Base-by-base conservation (phyloP, 2,888 invertebrate genomes). In the Zygaena filipendulae region DNA sequence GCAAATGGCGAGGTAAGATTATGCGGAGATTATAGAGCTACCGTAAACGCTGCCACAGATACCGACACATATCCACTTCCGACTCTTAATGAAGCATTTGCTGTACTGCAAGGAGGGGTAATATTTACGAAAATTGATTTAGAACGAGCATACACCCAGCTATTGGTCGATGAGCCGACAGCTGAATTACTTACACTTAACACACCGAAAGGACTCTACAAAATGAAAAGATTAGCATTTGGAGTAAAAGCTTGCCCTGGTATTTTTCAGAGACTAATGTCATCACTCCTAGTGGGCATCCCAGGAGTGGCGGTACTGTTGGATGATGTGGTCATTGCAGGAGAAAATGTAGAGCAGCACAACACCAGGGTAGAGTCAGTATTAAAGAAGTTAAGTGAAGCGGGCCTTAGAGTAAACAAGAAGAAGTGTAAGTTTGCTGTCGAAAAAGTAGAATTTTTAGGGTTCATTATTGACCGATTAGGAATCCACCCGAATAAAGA, bases 61-160 rank as follows among this genome's bases (percentile, higher is more conserved):
- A 22, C 29, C 3, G 29, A 33, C 11, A 29, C 29, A 8, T 29
- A 29, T n/a, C 33, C 25, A 7, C 9, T 33, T 11, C 33, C 26
- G 6, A 25, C 29, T 18, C 3, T 25, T 3, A 29, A 29, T 16
- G 33, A 33, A 19, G 29, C 23, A 4, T 33, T 33, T 18, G 13
- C 13, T 11, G 23, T 14, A n/a, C 7, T 25, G 11, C 12, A 13
- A 9, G 33, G 24, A 21, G 23, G 33, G 2, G 13, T 5, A 11
- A 11, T 23, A 9, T 35, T 31, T 11, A 25, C 30, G 14, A 35
- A 30, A 22, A 23, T 30, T 12, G 34, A 35, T 26, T 28, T 31
- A 19, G 27, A 35, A 19, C 21, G 14, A 13, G 34, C 30, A 3
- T 35, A 35, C 19, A 35, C 23, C 16, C 27, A 31, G 13, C 8